These are phyloP conservation scores for Zaprionus camerounensis DNA, from an alignment of 1,140 invertebrate genomes.

Conservation along the genomic window DNA sequence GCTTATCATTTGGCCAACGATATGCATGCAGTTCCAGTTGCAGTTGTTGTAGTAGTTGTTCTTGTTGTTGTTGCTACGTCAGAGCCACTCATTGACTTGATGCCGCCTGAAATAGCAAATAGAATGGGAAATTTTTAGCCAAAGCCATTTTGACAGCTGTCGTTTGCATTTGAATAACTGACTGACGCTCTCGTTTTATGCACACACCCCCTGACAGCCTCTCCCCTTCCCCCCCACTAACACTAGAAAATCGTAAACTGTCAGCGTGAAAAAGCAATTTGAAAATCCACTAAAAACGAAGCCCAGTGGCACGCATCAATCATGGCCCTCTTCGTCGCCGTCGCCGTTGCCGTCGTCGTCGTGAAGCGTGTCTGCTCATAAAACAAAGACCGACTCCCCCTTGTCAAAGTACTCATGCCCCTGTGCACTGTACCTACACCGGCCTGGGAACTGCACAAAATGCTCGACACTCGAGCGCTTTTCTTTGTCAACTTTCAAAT, in stretches of 20 bases:
- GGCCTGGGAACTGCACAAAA: neutral
- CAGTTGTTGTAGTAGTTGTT: slow-evolving; percentile 7
- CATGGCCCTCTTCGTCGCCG: slow-evolving; percentile 49
- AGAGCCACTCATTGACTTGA: slow-evolving; percentile 55
- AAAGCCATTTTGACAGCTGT: slow-evolving; percentile 80
- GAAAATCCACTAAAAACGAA: slow-evolving; percentile 72
- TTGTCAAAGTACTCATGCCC: neutral
- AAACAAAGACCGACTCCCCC: slow-evolving; percentile 56
- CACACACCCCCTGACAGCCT: neutral
- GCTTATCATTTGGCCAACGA: slow-evolving; percentile 58
- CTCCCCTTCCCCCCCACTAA: neutral
- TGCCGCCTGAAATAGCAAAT: slow-evolving; percentile 38
- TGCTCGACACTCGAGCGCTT: slow-evolving; percentile 33
- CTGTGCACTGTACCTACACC: neutral
- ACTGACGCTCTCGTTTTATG: slow-evolving; percentile 55
- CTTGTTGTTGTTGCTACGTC: slow-evolving; percentile 19
- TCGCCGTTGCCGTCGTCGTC: neutral
- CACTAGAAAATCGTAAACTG: slow-evolving; percentile 62
- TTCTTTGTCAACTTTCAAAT: slow-evolving; percentile 72
- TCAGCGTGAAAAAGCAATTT: slow-evolving; percentile 80
- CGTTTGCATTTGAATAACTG: slow-evolving; percentile 82
- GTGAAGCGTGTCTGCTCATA: slow-evolving; percentile 62
- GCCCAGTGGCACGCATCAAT: slow-evolving; percentile 62
- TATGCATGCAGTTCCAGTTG: slow-evolving; percentile 21
- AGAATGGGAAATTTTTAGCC: slow-evolving; percentile 60